Evolutionary conservation across 2,888 invertebrate species (phyloP), one percentile per base, ranked within the genome.

Genomic region (Drosophila mayaguana): DNA sequence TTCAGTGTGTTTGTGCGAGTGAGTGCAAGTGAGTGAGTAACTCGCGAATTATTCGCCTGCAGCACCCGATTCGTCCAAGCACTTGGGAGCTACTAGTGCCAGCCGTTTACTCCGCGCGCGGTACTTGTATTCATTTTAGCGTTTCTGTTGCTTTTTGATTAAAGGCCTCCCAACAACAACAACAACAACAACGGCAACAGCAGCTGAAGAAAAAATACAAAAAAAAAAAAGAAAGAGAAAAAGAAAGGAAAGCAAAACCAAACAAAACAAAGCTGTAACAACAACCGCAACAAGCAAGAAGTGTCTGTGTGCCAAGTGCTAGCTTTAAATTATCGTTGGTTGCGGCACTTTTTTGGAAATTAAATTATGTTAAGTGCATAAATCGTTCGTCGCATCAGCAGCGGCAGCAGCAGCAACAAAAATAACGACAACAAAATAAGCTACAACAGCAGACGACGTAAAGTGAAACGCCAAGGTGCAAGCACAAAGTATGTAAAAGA

Each of bases 351-450:
- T 78, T 73, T 61, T 38, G 62, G 63, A 88, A 83, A 86, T 90
- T 75, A 84, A 90, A 90, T 88, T 75, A 89, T 88, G 85, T 83
- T 88, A 80, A 88, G 89, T 88, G 89, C 89, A 75, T 88, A 75
- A 90, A 89, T 72, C 70, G 69, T 67, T 62, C 66, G 71, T 72
- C 64, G 56, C 56, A 71, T 46, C 72, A 54, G 48, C 60, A 45
- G 16, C 43, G 48, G 32, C 54, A 54, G 22, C 34, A 45, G 14
- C 48, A 48, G 14, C 61, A 62, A 8, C 57, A 36, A 34, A 20
- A 64, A 45, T 14, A 36, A 18, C 38, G 25, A 12, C 57, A 62
- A 8, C 28, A 16, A 62, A 53, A 28, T 38, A 38, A 38, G 36
- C 79, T 62, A 16, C 56, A 45, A 8, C 38, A 45, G 32, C 55